Conservation (phyloP, 2,888 invertebrate species). For the Leptinotarsa tumamoca region DNA sequence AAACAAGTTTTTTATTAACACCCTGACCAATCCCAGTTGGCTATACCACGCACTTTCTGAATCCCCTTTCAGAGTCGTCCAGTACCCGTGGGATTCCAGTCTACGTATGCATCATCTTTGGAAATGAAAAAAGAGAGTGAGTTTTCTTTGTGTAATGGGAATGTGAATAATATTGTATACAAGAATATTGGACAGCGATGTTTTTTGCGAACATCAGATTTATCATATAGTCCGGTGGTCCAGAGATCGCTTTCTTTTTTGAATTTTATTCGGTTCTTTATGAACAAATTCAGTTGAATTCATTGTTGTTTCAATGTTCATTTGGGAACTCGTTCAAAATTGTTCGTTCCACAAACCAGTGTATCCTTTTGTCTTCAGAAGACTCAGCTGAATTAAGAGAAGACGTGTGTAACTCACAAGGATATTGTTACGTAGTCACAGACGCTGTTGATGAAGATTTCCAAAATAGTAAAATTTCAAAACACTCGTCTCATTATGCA, state of each 20-base stretch:
- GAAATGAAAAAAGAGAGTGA: slow-evolving; percentile 35
- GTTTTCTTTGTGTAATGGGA: slow-evolving; percentile 29
- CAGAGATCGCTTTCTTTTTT: neutral
- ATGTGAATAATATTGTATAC: slow-evolving; percentile 4
- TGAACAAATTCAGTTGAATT: too few species aligned
- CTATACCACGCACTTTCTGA: slow-evolving; percentile 30
- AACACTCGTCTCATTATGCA: too few species aligned
- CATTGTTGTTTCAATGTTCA: too few species aligned
- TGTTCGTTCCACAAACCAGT: too few species aligned
- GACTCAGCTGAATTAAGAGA: too few species aligned
- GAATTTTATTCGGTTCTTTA: neutral
- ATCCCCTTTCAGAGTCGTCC: slow-evolving; percentile 33
- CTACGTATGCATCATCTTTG: slow-evolving; percentile 39
- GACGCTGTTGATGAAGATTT: too few species aligned
- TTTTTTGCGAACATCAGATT: neutral
- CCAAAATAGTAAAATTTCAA: too few species aligned
- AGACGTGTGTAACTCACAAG: too few species aligned
- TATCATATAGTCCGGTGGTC: neutral
- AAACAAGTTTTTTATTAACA: slow-evolving; percentile 41
- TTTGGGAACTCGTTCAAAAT: too few species aligned
- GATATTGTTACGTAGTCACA: too few species aligned
- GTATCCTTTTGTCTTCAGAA: too few species aligned
- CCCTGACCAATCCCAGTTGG: slow-evolving; percentile 39
- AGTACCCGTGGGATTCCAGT: slow-evolving; percentile 18
- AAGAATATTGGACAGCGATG: slow-evolving; percentile 3